Base-by-base conservation (phyloP, 2,888 invertebrate species). In the Herminia tarsipennalis region DNA sequence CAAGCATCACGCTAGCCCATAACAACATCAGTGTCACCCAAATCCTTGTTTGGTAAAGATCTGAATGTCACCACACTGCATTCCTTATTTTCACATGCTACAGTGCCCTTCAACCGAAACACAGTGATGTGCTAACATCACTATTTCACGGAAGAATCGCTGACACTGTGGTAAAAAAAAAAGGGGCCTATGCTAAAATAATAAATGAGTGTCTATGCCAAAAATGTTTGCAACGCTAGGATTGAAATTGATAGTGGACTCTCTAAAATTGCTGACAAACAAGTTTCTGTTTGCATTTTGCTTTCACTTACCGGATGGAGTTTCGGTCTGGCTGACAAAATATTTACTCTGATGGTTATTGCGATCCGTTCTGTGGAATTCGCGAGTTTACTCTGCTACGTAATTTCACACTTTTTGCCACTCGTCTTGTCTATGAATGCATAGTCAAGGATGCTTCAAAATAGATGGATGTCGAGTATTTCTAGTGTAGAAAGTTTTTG, bases 291-390 rank as follows among this genome's bases (percentile, higher is more conserved):
- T 42, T 22, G 29, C 16, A 36, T 47, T 35, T 42, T 22, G 28
- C 48, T 54, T 59, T 57, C 49, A 43, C 37, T 53, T 9, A 4
- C 16, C 30, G 24, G 21, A 36, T 16, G 13, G 20, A 4, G 13
- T 30, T 51, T 33, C 35, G 33, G 6, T 5, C 20, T 4, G 29
- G 22, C 40, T 35, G 5, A 12, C 21, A 34, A 46, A 43, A 43
- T 48, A 34, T 53, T 57, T 36, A 59, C 25, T 17, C 3, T 17
- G 17, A 18, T 12, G 25, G 18, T 36, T 36, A 35, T 13, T 36
- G 17, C 5, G 5, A 35, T 27, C n/a, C 27, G 24, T n/a, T 40
- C 13, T 9, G 25, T 29, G 30, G 16, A 52, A 38, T 57, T 40
- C 4, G 24, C 56, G 28, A 13, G 32, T 41, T 40, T 45, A 12